A percentile compares a stretch with the other conserved stretches of the same genome.
These are phyloP conservation scores for Melipona quadrifasciata DNA, from an alignment of 1,140 invertebrate genomes.

Conservation along the genomic window DNA sequence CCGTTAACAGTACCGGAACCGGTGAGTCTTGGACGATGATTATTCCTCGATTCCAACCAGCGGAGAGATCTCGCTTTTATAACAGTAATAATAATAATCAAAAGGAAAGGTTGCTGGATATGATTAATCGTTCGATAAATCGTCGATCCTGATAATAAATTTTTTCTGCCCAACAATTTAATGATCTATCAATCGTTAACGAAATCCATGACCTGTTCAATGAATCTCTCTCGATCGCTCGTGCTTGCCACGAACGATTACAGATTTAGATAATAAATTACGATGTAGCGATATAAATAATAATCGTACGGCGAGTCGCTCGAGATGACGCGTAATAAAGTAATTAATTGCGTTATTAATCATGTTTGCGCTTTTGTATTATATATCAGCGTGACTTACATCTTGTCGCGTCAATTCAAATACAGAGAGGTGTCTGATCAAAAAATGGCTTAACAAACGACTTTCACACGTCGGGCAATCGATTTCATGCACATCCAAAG, in stretches of 20 bases:
- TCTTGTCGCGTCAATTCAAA: no score
- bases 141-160: background rate
- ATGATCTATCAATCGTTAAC: no score
- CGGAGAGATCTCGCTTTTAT: background rate
- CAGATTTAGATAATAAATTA: background rate
- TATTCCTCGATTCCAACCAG: background rate
- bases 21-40: constrained; percentile 62
- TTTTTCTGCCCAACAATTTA: background rate
- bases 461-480: no score
- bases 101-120: background rate
- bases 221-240: background rate
- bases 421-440: background rate
- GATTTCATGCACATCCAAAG: no score
- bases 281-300: background rate
- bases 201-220: background rate
- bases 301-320: background rate
- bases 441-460: no score
- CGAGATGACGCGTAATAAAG: background rate
- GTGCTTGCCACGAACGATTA: background rate
- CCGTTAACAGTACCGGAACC: constrained; percentile 75
- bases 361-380: background rate
- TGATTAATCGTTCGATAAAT: background rate
- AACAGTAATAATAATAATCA: background rate
- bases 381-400: no score
- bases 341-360: background rate